Evolutionary conservation across 2,888 invertebrate species (phyloP), one percentile per base, ranked within the genome.

Genomic region (Dione juno): DNA sequence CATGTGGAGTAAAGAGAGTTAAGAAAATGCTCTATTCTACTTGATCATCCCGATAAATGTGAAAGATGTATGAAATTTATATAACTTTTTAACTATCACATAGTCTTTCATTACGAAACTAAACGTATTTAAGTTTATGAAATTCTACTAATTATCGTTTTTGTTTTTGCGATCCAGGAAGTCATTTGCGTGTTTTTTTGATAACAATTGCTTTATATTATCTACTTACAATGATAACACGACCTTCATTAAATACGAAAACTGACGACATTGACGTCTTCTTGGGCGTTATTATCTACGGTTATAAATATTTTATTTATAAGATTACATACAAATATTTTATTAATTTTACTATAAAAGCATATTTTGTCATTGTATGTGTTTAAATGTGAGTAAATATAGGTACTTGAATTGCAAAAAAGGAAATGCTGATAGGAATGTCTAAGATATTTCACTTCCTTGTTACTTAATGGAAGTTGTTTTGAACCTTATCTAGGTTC

Each of bases 151-250:
- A 13, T 83, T 88, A 28, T 28, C 28, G 28, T 28, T 28, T 82
- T 89, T 16, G 7, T 88, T 77, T 88, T 88, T 88, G 84, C 80
- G 79, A 80, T 90, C 83, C 84, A 91, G 93, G 92, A 93, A 93
- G 88, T 86, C 76, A 83, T 83, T 87, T 82, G 80, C 79, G 82
- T 80, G 84, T 84, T 82, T 81, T n/a, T 79, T 83, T 87, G 89
- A 90, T 90, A 92, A 89, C 87, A 87, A 88, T 86, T 86, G 86
- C 85, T 83, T 84, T 88, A 84, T 81, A 84, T 88, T 88, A 90
- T 89, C 89, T 88, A 80, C 79, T 77, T 77, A 74, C 77, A 77
- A 82, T 82, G 88, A 89, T 89, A 88, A 85, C 78, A 79, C 78
- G 86, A 77, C 89, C 88, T 89, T 89, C 87, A 74, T 73, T 69